Conservation (phyloP, 2,888 invertebrate species). For the Venusia cambrica region DNA sequence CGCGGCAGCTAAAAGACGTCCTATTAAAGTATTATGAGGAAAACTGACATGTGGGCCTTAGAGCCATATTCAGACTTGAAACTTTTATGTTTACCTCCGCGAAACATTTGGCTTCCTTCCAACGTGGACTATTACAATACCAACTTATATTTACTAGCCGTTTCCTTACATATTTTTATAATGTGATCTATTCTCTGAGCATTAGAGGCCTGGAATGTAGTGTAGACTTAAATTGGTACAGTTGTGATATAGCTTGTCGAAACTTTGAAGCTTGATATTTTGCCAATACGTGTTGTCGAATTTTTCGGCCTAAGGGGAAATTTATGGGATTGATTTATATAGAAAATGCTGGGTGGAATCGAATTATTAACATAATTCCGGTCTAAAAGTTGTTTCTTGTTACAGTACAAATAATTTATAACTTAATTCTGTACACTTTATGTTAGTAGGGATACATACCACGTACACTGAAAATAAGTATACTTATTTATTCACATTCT, state of each 20-base stretch:
- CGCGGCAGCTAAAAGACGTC: too few relatives aligned
- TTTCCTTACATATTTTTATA: not conserved
- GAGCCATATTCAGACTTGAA: slow-evolving; percentile 22
- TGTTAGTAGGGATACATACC: too few relatives aligned
- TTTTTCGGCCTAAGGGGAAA: slow-evolving; percentile 24
- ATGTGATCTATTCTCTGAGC: not conserved
- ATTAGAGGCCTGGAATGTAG: slow-evolving; percentile 6
- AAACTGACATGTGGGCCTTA: not conserved
- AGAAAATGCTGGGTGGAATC: slow-evolving; percentile 14
- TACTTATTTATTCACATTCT: too few relatives aligned
- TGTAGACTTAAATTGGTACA: slow-evolving; percentile 11
- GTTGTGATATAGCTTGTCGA: slow-evolving; percentile 27
- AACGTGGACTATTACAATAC: slow-evolving; percentile 28
- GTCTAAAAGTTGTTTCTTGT: too few relatives aligned
- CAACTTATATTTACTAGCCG: slow-evolving; percentile 8
- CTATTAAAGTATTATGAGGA: not conserved
- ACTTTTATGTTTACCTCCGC: slow-evolving; percentile 30
- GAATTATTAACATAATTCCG: too few relatives aligned
- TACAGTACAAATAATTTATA: too few relatives aligned
- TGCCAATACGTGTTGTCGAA: slow-evolving; percentile 33
- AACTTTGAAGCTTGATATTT: slow-evolving; percentile 34
- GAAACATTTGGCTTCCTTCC: slow-evolving; percentile 35
- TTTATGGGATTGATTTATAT: slow-evolving; percentile 23
- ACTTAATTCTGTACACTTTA: too few relatives aligned
- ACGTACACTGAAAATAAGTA: too few relatives aligned